phyloP scores from a whole-genome alignment of 2,888 invertebrate genomes.

The Protophormia terraenovae region DNA sequence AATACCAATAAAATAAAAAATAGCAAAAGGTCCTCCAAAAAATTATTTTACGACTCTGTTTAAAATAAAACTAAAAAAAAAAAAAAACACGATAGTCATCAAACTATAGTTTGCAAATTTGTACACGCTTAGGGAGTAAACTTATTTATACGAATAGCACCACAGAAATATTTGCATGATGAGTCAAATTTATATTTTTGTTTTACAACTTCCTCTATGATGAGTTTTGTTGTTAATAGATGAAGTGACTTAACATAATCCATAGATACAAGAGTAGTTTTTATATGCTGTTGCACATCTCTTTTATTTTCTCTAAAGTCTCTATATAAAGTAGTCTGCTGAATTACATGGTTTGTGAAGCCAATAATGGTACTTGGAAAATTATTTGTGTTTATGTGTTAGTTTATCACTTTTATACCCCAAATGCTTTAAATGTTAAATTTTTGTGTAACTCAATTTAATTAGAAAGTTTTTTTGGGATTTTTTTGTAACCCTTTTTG shows the following conservation, averaged over 20 bases:
- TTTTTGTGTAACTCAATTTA: slow-evolving; percentile 51
- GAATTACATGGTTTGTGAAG: slow-evolving; percentile 62
- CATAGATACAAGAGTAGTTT: slow-evolving; percentile 6
- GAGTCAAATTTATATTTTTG: slow-evolving; percentile 29
- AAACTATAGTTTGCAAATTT: slow-evolving; percentile 56
- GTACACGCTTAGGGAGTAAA: slow-evolving; percentile 47
- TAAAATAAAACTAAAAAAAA: neutral
- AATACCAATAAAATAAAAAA: too few species aligned
- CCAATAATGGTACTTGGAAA: slow-evolving; percentile 46
- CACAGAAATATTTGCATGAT: slow-evolving; percentile 58
- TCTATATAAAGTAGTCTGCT: neutral
- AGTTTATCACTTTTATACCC: slow-evolving; percentile 22
- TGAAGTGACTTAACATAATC: slow-evolving; percentile 63
- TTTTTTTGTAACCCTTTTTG: slow-evolving; percentile 1
- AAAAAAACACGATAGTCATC: slow-evolving; percentile 32
- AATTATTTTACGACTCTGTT: slow-evolving; percentile 36
- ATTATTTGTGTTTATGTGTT: neutral
- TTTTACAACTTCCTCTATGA: slow-evolving; percentile 38
- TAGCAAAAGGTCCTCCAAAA: too few species aligned
- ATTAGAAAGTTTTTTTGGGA: slow-evolving; percentile 56
- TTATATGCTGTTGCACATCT: neutral
- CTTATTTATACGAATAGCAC: slow-evolving; percentile 19
- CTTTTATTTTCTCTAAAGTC: neutral
- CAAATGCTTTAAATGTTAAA: slow-evolving; percentile 30
- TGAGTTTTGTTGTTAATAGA: slow-evolving; percentile 51